Percentiles rank a stretch among this genome's conserved stretches.
These are phyloP conservation scores for Amazona finschi DNA, from an alignment of 2,797 vertebrate genomes.

Conservation along the genomic window DNA sequence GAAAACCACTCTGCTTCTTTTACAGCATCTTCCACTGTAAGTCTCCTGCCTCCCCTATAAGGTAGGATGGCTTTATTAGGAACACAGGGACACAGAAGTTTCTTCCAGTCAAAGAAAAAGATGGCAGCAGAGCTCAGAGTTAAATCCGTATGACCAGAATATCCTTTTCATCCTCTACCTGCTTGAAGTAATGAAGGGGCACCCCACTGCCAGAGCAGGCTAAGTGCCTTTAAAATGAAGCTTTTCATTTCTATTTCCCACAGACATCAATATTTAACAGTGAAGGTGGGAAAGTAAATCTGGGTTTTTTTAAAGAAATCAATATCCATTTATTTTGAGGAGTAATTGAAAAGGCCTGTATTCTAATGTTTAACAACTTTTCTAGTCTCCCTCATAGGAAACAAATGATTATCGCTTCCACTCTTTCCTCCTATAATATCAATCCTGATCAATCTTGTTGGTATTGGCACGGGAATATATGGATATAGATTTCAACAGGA, in stretches of 20 bases:
- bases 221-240: slow-evolving; percentile 58
- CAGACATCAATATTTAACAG: slow-evolving; percentile 69
- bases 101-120: background rate
- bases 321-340: slow-evolving; percentile 69
- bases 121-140: background rate
- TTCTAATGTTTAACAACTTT: slow-evolving; percentile 71
- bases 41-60: background rate
- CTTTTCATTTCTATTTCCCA: slow-evolving; percentile 67
- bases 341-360: slow-evolving; percentile 65
- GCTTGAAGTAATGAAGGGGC: slow-evolving; percentile 1
- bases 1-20: background rate
- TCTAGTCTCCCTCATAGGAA: slow-evolving; percentile 56
- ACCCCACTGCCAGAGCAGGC: slow-evolving; percentile 14
- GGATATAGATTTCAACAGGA: slow-evolving; percentile 60
- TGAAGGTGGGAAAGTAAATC: slow-evolving; percentile 69
- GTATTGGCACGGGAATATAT: slow-evolving; percentile 27
- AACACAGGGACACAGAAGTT: background rate
- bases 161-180: background rate
- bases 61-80: background rate
- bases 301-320: slow-evolving; percentile 50
- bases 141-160: background rate
- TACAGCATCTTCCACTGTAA: background rate
- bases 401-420: slow-evolving; percentile 55
- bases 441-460: slow-evolving; percentile 57
- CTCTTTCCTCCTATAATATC: slow-evolving; percentile 47